phyloP scores from a whole-genome alignment of 2,888 invertebrate species.

The Noctua pronuba region DNA sequence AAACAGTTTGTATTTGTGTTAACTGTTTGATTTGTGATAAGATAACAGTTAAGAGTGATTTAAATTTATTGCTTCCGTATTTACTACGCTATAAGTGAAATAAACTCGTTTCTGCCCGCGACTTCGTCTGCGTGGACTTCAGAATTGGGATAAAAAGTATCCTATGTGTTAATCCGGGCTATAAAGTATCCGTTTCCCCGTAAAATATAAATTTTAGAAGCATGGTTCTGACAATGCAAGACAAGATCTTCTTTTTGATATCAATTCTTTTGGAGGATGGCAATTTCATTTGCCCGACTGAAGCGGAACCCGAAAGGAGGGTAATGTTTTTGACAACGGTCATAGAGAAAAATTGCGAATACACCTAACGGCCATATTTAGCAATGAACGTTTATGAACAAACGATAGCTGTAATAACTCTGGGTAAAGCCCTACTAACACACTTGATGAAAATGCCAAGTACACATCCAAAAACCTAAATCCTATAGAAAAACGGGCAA shows the following conservation, averaged over 20 bases:
- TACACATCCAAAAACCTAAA: conserved; percentile 5
- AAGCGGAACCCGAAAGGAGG: background rate
- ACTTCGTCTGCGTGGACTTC: background rate
- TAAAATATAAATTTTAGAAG: background rate
- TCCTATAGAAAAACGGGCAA: conserved; percentile 23
- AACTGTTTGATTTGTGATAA: conserved; percentile 33
- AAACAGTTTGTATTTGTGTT: conserved; percentile 21
- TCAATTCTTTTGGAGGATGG: background rate
- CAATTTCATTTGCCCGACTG: background rate
- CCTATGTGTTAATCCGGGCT: background rate
- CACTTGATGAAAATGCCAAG: conserved; percentile 26
- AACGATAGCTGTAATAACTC: conserved; percentile 1
- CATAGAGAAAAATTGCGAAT: background rate
- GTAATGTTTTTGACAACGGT: background rate
- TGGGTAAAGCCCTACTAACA: background rate
- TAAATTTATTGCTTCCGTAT: background rate
- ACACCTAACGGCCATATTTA: background rate
- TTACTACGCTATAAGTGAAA: background rate
- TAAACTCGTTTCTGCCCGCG: background rate
- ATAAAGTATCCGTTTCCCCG: background rate
- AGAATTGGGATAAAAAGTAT: background rate
- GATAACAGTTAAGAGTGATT: background rate
- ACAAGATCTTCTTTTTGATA: background rate
- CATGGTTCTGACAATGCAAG: background rate
- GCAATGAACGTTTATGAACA: background rate